These are phyloP conservation scores for Proterorhinus semilunaris DNA, from an alignment of 2,113 vertebrate species.

Conservation along the genomic window DNA sequence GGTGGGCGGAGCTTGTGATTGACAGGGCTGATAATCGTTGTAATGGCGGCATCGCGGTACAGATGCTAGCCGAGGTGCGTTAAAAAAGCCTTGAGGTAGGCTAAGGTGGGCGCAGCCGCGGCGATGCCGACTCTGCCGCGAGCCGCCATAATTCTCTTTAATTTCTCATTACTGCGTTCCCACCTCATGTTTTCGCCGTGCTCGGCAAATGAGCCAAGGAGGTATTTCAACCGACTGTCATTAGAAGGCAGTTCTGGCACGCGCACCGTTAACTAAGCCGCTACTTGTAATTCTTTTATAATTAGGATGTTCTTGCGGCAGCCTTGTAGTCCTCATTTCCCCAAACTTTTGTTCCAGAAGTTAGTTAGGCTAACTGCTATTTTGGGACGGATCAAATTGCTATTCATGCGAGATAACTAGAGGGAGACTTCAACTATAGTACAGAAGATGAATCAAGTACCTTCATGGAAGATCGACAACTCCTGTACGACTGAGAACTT, in stretches of 20 bases:
- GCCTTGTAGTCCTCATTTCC: not conserved
- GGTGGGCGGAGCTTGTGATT: conserved; percentile 42
- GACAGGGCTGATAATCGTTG: conserved; percentile 66
- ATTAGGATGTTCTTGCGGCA: conserved; percentile 3
- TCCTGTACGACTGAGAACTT: too few relatives aligned
- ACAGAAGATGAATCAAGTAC: too few relatives aligned
- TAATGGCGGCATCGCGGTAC: conserved; percentile 53
- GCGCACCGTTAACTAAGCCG: conserved; percentile 1
- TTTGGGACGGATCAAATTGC: not conserved
- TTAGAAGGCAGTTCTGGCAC: not conserved
- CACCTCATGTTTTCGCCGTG: not conserved
- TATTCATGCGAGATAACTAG: not conserved
- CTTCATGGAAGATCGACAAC: too few relatives aligned
- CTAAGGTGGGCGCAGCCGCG: conserved; percentile 18
- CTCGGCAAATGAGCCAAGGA: not conserved
- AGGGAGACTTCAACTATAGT: too few relatives aligned
- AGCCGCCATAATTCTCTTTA: not conserved
- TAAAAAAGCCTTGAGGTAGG: conserved; percentile 41
- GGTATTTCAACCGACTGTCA: conserved; percentile 2
- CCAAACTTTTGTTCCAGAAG: conserved; percentile 2
- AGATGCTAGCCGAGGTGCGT: conserved; percentile 65
- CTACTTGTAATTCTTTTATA: conserved; percentile 8
- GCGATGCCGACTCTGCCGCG: conserved; percentile 16
- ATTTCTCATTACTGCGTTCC: conserved; percentile 1
- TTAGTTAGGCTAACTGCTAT: not conserved